Evolutionary conservation across 1,140 invertebrate genomes (phyloP).

Genomic region (Oncopeltus fasciatus): DNA sequence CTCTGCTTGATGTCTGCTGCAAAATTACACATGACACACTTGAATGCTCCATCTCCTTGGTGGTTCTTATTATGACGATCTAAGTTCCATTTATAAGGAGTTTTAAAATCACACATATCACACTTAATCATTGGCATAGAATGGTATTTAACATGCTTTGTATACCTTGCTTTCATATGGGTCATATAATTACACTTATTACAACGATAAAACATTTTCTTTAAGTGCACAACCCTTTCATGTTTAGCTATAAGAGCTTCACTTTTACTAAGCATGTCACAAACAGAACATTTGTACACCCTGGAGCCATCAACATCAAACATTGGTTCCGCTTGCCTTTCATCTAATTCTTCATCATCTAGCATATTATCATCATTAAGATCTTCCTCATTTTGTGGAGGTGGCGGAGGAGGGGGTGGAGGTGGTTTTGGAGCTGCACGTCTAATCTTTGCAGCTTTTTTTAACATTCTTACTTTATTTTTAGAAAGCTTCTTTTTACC

Average conservation of each 20-base stretch:
- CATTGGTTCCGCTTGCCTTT: conserved; percentile 9
- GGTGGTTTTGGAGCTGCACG: not conserved
- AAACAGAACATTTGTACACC: conserved; percentile 28
- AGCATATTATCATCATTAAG: no score
- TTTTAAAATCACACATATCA: conserved; percentile 79
- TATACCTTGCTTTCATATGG: conserved; percentile 74
- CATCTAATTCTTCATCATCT: conserved; percentile 6
- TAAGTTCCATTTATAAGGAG: conserved; percentile 84
- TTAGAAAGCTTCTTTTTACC: conserved; percentile 17
- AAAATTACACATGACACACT: conserved; percentile 79
- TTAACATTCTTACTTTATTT: conserved; percentile 14
- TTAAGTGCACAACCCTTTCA: conserved; percentile 40
- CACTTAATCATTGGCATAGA: conserved; percentile 89
- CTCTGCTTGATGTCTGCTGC: conserved; percentile 84
- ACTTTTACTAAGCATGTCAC: conserved; percentile 29
- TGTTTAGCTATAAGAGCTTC: conserved; percentile 30
- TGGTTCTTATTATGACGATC: conserved; percentile 87
- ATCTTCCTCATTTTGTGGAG: conserved; percentile 8
- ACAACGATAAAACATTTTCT: conserved; percentile 64
- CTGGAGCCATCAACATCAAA: conserved; percentile 12
- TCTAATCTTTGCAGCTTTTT: not conserved
- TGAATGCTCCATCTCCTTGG: conserved; percentile 60
- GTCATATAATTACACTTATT: conserved; percentile 80
- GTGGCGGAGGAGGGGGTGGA: not conserved
- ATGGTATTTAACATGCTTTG: conserved; percentile 87